Percentiles rank a stretch among this genome's conserved stretches.
Evolutionary conservation across 2,797 vertebrate species (phyloP).

Genomic region (Gymnoscopelus braueri): DNA sequence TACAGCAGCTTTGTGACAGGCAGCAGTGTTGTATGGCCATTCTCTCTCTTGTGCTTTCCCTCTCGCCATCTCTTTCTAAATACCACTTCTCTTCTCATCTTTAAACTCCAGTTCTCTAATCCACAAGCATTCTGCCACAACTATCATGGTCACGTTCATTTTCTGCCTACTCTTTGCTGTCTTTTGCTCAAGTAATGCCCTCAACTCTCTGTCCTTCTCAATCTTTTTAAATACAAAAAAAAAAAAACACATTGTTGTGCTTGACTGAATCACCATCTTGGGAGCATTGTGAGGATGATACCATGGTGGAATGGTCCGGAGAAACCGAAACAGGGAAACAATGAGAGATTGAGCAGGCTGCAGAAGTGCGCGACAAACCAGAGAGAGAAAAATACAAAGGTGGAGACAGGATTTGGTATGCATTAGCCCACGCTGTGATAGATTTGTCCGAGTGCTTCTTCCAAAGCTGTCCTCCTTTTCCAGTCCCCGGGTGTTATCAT

Average conservation of each 20-base stretch:
- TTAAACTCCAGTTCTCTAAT: constrained; percentile 35
- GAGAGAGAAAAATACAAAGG: constrained; percentile 36
- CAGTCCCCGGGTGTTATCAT: constrained; percentile 52
- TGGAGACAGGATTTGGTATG: constrained; percentile 48
- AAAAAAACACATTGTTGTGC: too few species aligned
- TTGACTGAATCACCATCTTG: too few species aligned
- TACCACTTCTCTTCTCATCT: constrained; percentile 26
- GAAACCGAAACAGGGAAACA: constrained; percentile 31
- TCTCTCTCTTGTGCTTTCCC: constrained; percentile 22
- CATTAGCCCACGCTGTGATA: constrained; percentile 45
- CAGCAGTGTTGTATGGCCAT: constrained; percentile 47
- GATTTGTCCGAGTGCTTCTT: constrained; percentile 57
- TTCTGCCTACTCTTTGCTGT: constrained; percentile 39
- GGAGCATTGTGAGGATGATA: too few species aligned
- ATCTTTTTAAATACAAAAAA: too few species aligned
- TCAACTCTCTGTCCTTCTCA: too few species aligned
- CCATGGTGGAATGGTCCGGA: too few species aligned
- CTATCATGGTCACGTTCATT: constrained; percentile 39
- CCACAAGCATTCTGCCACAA: constrained; percentile 22
- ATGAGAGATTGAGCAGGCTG: constrained; percentile 25
- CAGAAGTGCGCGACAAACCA: constrained; percentile 26
- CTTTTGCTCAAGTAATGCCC: too few species aligned
- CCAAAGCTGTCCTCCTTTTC: constrained; percentile 53
- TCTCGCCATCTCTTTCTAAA: constrained; percentile 22
- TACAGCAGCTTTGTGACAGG: constrained; percentile 61